Percentiles rank a stretch among this genome's conserved stretches.
These are phyloP conservation scores for Neostethus bicornis DNA, from an alignment of 2,797 vertebrate genomes.

Conservation along the genomic window DNA sequence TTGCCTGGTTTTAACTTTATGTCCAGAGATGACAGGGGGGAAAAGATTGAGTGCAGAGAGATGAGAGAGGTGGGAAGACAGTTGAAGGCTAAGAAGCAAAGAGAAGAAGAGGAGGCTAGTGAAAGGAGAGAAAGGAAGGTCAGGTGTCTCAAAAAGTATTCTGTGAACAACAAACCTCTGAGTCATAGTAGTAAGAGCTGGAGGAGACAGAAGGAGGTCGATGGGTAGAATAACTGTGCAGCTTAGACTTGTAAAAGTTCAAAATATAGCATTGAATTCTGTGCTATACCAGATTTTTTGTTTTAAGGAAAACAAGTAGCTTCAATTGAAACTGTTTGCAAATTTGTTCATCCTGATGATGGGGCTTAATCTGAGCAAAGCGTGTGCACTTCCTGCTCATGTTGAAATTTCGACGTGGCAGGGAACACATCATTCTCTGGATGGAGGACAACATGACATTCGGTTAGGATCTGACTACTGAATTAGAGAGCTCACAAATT, in stretches of 20 bases:
- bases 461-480: too few species aligned
- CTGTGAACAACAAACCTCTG: slow-evolving; percentile 35
- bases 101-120: slow-evolving; percentile 28
- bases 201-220: slow-evolving; percentile 26
- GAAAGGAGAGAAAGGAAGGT: slow-evolving; percentile 51
- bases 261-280: too few species aligned
- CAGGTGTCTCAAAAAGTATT: slow-evolving; percentile 37
- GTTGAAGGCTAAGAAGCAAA: slow-evolving; percentile 33
- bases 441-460: too few species aligned
- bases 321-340: too few species aligned
- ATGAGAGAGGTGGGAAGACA: slow-evolving; percentile 29
- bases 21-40: slow-evolving; percentile 26
- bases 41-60: slow-evolving; percentile 22
- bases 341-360: too few species aligned
- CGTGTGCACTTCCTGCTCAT: too few species aligned
- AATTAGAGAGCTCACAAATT: too few species aligned
- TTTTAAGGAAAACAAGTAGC: too few species aligned
- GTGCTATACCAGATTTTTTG: too few species aligned
- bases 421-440: too few species aligned
- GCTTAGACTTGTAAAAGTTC: slow-evolving; percentile 14
- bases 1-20: slow-evolving; percentile 6
- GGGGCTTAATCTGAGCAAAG: too few species aligned
- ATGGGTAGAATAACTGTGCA: slow-evolving; percentile 7
- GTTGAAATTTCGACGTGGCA: too few species aligned
- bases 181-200: slow-evolving; percentile 20